A percentile compares a stretch with the other conserved stretches of the same genome.
Conservation (phyloP, 2,888 invertebrate genomes). For the Drosophila helvetica region DNA sequence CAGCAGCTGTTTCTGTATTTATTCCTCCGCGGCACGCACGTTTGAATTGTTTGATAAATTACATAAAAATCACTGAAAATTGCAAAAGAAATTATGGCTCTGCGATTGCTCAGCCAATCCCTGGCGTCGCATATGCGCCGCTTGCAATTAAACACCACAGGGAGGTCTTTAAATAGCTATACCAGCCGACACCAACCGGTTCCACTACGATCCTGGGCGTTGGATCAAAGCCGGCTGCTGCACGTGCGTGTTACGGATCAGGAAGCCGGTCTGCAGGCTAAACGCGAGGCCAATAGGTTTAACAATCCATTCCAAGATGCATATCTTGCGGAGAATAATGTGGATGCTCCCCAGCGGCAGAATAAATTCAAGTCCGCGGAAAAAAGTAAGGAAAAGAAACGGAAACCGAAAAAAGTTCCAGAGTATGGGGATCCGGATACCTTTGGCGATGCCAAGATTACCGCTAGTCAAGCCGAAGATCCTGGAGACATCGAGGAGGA, state of each 20-base stretch:
- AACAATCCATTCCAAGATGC: constrained; percentile 34
- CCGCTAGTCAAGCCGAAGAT: constrained; percentile 52
- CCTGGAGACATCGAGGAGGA: constrained; percentile 87
- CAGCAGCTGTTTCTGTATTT: constrained; percentile 19
- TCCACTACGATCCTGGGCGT: background rate
- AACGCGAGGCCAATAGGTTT: constrained; percentile 59
- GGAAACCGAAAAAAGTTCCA: constrained; percentile 15
- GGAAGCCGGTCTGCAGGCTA: constrained; percentile 66
- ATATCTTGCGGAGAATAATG: background rate
- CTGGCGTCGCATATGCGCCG: constrained; percentile 39
- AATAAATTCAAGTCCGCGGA: constrained; percentile 11
- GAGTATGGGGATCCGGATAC: constrained; percentile 69
- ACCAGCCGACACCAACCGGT: background rate
- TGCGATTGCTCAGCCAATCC: constrained; percentile 54
- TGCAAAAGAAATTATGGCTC: constrained; percentile 49
- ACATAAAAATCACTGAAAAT: constrained; percentile 55
- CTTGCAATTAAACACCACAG: constrained; percentile 13
- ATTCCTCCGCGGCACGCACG: constrained; percentile 28
- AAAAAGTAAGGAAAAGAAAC: background rate
- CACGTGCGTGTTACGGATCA: constrained; percentile 76
- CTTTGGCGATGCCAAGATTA: constrained; percentile 67
- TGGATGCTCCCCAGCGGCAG: background rate
- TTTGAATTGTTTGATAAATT: constrained; percentile 54
- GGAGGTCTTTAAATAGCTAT: constrained; percentile 1
- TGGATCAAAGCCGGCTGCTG: constrained; percentile 41